Evolutionary conservation across 2,113 vertebrate species (phyloP).

Genomic region (Poeciliopsis retropinna): DNA sequence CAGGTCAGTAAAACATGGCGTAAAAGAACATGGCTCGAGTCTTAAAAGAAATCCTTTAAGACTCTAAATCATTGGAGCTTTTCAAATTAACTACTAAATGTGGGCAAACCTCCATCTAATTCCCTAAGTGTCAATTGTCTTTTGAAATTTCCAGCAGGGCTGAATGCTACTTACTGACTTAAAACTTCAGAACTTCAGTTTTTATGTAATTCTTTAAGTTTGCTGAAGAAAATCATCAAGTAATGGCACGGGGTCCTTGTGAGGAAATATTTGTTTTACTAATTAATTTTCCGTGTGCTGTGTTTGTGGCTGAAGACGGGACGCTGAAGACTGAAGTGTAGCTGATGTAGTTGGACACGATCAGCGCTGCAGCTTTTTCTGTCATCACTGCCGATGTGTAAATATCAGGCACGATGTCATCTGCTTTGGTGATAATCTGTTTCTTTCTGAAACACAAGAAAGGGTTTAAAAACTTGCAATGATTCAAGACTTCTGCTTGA

Average conservation of each 20-base stretch:
- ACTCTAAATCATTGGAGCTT: no score
- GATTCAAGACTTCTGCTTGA: no score
- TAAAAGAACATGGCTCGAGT: no score
- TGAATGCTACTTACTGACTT: not conserved
- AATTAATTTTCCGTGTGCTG: not conserved
- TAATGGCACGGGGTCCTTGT: not conserved
- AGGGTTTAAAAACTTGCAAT: no score
- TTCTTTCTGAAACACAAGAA: not conserved
- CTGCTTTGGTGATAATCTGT: not conserved
- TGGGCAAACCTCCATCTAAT: no score
- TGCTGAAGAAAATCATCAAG: not conserved
- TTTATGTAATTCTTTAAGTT: not conserved
- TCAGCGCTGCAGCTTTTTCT: no score
- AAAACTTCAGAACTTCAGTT: not conserved
- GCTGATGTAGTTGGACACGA: no score
- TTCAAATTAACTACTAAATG: no score
- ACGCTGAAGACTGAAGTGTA: not conserved
- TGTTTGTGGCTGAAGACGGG: no score
- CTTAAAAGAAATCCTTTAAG: no score
- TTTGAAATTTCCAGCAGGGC: not conserved
- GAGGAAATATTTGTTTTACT: not conserved
- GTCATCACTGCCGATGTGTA: not conserved
- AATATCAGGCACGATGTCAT: not conserved
- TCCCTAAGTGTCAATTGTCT: not conserved
- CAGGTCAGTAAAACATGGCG: conserved; percentile 24